Percentiles rank a stretch among this genome's conserved stretches.
Conservation (phyloP, 2,797 vertebrate genomes). For the Ciconia nigra region DNA sequence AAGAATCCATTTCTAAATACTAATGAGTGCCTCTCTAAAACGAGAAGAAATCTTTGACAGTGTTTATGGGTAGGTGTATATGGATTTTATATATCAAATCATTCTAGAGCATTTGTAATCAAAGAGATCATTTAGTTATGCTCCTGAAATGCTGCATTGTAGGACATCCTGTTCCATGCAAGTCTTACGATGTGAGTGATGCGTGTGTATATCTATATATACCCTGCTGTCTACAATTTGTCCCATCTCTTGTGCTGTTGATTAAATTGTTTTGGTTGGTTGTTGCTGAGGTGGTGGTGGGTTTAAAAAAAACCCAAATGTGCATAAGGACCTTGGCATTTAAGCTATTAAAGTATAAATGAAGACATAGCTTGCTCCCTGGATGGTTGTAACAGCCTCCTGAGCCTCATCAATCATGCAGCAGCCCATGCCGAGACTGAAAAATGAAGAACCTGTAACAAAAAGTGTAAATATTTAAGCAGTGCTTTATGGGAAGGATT, state of each 20-base stretch:
- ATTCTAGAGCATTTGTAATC: background rate
- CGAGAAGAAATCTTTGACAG: background rate
- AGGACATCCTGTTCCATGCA: background rate
- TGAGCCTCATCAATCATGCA: constrained; percentile 12
- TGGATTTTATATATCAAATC: background rate
- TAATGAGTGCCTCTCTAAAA: constrained; percentile 21
- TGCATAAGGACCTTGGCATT: background rate
- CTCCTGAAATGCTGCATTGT: fast-evolving
- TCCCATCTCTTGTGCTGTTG: background rate
- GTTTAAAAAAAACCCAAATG: background rate
- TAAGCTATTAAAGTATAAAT: constrained; percentile 16
- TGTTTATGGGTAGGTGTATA: too few relatives aligned
- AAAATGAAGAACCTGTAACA: background rate
- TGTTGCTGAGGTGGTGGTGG: background rate
- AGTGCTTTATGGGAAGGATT: background rate
- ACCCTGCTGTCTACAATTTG: background rate
- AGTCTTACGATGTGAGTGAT: fast-evolving
- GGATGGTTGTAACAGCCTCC: background rate
- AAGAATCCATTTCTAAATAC: background rate
- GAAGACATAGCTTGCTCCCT: constrained; percentile 3
- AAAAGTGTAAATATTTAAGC: background rate
- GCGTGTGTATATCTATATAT: background rate
- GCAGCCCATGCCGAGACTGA: background rate
- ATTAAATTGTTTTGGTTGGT: background rate
- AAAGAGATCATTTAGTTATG: background rate